These are phyloP conservation scores for Allophyes oxyacanthae DNA, from an alignment of 2,888 invertebrate species.

Conservation along the genomic window DNA sequence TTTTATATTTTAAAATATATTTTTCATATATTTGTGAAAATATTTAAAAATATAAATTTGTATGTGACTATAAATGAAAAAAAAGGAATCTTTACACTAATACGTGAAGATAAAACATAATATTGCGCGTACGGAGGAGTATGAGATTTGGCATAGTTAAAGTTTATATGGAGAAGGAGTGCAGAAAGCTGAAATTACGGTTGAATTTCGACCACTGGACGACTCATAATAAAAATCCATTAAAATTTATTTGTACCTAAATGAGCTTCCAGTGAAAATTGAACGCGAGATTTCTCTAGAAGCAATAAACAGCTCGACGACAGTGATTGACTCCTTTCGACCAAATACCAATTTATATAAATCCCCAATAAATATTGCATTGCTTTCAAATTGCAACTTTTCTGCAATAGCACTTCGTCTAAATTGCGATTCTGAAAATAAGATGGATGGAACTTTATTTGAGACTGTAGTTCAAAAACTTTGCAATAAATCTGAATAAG, in stretches of 20 bases:
- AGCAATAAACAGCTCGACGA: constrained; percentile 12
- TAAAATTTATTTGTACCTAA: neutral
- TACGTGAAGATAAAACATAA: too few relatives aligned
- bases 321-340: constrained; percentile 38
- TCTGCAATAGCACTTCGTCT: constrained; percentile 35
- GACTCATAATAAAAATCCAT: neutral
- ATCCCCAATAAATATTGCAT: constrained; percentile 58
- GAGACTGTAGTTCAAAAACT: constrained; percentile 22
- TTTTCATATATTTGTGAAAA: too few relatives aligned
- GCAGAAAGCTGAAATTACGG: too few relatives aligned
- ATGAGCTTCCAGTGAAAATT: neutral
- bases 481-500: constrained; percentile 33
- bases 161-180: too few relatives aligned
- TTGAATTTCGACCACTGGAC: too few relatives aligned
- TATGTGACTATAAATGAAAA: too few relatives aligned
- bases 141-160: too few relatives aligned
- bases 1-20: too few relatives aligned
- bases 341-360: constrained; percentile 53
- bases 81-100: too few relatives aligned
- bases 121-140: too few relatives aligned
- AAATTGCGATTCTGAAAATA: constrained; percentile 41
- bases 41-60: too few relatives aligned
- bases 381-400: constrained; percentile 59
- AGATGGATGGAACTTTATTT: constrained; percentile 25
- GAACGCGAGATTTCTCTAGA: constrained; percentile 9